Conservation (phyloP, 2,113 vertebrate species). For the Addax nasomaculatus region DNA sequence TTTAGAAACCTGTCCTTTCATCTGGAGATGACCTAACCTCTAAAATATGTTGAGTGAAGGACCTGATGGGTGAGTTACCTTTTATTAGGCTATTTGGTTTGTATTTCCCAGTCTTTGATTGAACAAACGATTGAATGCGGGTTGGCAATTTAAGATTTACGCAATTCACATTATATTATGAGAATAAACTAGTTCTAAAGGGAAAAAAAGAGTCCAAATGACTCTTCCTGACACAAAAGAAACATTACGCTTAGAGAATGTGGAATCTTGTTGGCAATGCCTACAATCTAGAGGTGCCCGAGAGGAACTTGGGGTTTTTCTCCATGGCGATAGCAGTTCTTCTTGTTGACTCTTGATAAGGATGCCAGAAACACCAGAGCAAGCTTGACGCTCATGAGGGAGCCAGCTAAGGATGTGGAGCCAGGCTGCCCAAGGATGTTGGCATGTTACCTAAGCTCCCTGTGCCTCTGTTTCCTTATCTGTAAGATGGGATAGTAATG, state of each 20-base stretch:
- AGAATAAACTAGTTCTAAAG: slow-evolving; percentile 11
- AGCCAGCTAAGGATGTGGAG: not conserved
- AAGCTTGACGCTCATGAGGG: not conserved
- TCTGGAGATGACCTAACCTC: not conserved
- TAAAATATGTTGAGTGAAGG: not conserved
- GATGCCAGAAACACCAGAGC: not conserved
- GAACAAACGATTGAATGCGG: not conserved
- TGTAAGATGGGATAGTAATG: no score
- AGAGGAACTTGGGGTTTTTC: not conserved
- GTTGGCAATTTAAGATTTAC: not conserved
- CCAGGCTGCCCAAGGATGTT: not conserved
- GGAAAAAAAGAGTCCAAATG: not conserved
- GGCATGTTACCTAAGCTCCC: not conserved
- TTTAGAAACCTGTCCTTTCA: not conserved
- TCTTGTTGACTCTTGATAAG: not conserved
- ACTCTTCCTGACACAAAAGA: not conserved
- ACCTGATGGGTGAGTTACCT: not conserved
- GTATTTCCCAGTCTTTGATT: not conserved
- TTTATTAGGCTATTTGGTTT: not conserved
- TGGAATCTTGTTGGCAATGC: no score
- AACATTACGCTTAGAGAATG: not conserved
- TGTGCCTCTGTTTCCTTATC: not conserved
- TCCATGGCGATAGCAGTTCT: not conserved
- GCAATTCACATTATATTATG: not conserved
- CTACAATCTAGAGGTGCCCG: not conserved